These are phyloP conservation scores for Limnephilus rhombicus DNA, from an alignment of 2,888 invertebrate species.

Conservation along the genomic window DNA sequence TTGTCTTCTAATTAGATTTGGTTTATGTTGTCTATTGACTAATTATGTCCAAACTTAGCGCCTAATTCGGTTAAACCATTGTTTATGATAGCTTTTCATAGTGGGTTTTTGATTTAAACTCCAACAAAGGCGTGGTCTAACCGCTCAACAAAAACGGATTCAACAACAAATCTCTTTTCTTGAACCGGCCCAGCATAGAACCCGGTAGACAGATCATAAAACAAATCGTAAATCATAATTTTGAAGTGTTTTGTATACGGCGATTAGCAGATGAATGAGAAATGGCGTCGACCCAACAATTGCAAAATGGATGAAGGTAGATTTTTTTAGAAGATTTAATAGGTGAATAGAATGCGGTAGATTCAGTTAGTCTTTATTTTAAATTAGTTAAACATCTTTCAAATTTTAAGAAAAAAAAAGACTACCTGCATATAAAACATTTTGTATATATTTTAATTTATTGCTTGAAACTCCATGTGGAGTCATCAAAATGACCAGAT, in stretches of 20 bases:
- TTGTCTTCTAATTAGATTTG: neutral
- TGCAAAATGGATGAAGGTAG: constrained; percentile 27
- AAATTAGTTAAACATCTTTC: neutral
- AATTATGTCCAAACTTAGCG: constrained; percentile 10
- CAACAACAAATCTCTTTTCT: constrained; percentile 3
- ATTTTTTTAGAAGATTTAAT: constrained; percentile 21
- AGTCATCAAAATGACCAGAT: neutral
- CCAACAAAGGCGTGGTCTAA: constrained; percentile 36
- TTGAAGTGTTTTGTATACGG: constrained; percentile 50
- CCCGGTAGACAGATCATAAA: constrained; percentile 33
- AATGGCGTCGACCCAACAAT: constrained; percentile 36
- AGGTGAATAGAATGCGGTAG: constrained; percentile 13
- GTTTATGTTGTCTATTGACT: constrained; percentile 7
- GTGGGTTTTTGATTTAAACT: constrained; percentile 4
- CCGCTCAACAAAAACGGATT: constrained; percentile 13
- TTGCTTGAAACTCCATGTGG: neutral
- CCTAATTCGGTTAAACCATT: constrained; percentile 20
- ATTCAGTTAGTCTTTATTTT: neutral
- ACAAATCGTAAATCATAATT: constrained; percentile 49
- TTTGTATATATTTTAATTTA: neutral
- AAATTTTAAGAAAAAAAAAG: neutral
- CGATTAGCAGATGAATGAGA: constrained; percentile 42
- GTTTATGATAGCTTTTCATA: neutral
- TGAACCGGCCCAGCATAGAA: neutral
- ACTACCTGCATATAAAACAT: neutral